Evolutionary conservation across 2,113 vertebrate genomes (phyloP).

Genomic region (Penelope pileata): DNA sequence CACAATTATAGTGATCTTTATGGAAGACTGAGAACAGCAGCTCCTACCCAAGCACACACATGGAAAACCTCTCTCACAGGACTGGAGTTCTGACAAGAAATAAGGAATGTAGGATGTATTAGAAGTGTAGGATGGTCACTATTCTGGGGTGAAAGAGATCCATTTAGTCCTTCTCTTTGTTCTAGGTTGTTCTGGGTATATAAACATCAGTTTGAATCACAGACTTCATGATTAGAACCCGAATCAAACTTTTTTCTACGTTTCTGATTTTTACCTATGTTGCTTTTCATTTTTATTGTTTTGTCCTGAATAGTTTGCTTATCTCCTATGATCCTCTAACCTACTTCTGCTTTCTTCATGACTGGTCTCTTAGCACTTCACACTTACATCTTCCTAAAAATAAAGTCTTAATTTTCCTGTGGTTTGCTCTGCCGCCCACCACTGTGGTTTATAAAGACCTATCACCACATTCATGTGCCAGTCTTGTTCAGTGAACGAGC

Average conservation of each 20-base stretch:
- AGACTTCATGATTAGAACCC: neutral
- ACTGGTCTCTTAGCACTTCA: neutral
- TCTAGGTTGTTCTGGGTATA: neutral
- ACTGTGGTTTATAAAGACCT: neutral
- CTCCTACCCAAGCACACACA: accelerated
- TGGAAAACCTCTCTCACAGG: neutral
- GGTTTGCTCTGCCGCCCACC: neutral
- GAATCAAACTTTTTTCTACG: neutral
- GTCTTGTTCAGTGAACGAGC: neutral
- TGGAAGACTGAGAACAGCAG: neutral
- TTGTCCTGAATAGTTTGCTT: neutral
- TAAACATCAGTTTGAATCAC: neutral
- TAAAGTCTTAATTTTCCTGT: neutral
- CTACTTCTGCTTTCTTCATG: neutral
- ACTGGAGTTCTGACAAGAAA: neutral
- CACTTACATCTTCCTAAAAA: conserved; percentile 14
- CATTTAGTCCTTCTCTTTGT: neutral
- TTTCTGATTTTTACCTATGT: neutral
- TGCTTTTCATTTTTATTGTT: neutral
- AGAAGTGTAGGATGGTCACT: neutral
- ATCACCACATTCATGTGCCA: neutral
- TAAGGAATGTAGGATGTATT: neutral
- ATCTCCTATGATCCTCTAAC: neutral
- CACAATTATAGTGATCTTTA: neutral
- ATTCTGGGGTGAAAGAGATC: neutral